Conservation (phyloP, 1,140 invertebrate species). For the Trichonephila clavipes region DNA sequence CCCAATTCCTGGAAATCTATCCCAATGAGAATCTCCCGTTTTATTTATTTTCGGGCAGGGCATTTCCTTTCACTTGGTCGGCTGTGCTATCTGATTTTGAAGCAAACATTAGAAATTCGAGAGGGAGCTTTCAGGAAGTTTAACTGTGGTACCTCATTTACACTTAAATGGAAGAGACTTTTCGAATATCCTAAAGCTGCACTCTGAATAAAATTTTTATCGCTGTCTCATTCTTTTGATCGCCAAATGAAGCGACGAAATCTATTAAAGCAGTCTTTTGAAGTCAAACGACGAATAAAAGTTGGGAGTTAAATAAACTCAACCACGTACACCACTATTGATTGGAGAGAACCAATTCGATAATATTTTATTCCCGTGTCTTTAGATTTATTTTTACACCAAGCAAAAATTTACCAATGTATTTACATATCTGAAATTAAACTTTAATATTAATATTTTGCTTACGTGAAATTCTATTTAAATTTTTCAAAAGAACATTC, state of each 20-base stretch:
- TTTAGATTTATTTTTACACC: not conserved
- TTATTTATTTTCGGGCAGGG: slow-evolving; percentile 55
- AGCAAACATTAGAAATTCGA: slow-evolving; percentile 67
- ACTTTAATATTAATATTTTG: slow-evolving; percentile 49
- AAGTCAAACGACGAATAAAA: slow-evolving; percentile 15
- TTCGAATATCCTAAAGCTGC: slow-evolving; percentile 6
- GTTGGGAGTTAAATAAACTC: slow-evolving; percentile 47
- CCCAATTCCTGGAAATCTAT: slow-evolving; percentile 46
- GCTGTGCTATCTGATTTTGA: slow-evolving; percentile 47
- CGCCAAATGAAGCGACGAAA: slow-evolving; percentile 61
- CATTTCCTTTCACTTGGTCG: slow-evolving; percentile 25
- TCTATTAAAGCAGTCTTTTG: slow-evolving; percentile 64
- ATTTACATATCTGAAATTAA: slow-evolving; percentile 18
- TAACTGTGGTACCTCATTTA: slow-evolving; percentile 59
- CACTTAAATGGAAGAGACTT: slow-evolving; percentile 62
- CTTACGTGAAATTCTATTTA: slow-evolving; percentile 23
- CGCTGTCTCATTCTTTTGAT: slow-evolving; percentile 67
- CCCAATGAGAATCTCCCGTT: slow-evolving; percentile 38
- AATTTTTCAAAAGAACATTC: not conserved
- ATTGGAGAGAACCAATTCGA: not conserved
- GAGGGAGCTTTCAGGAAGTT: slow-evolving; percentile 15
- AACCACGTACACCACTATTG: not conserved
- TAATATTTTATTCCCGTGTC: slow-evolving; percentile 4
- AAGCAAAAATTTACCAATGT: not conserved
- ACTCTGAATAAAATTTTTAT: slow-evolving; percentile 67